Base-by-base conservation (phyloP, 1,140 invertebrate genomes). In the Bactericera cockerelli region DNA sequence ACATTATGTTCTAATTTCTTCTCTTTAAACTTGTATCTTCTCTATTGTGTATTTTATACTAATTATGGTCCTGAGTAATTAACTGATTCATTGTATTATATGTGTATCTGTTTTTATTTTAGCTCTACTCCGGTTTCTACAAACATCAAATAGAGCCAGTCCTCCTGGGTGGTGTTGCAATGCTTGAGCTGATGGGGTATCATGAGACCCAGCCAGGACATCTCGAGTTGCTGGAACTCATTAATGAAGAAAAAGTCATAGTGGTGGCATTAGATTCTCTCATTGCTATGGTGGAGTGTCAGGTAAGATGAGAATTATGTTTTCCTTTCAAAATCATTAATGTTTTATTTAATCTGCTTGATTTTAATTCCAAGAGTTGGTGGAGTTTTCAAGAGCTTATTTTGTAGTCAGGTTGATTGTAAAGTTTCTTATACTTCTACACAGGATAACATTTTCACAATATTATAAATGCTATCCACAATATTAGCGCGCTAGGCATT, bases 241-340 rank as follows among this genome's bases (percentile, higher is more conserved):
- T 87, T 33, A 87, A 89, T 70, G 85, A 84, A 1, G 87, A 90
- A 69, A 80, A 79, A 70, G 82, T 90, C 1, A 79, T 82, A 1
- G 79, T 78, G 58, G 81, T 92, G 1, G 54, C 31, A n/a, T n/a
- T 42, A 36, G 88, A 93, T 71, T 86, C 87, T 2, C 78, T 91
- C 61, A 80, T 89, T n/a, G 89, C 89, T 21, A 86, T 87, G 71
- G 87, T 87, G 36, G 89, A 93, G 73, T 91, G 87, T 68, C 83
- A 90, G 77, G 84, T 87, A 72, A 64, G 58, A 56, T 78, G 65
- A n/a, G n/a, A n/a, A n/a, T n/a, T n/a, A 31, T 58, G 10, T 21
- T 19, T 14, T 61, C 26, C 6, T 26, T 56, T 57, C 28, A 24
- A 61, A n/a, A n/a, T n/a, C n/a, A n/a, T n/a, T n/a, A n/a, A n/a